Percentiles rank a stretch among this genome's conserved stretches.
Conservation (phyloP, 2,797 vertebrate genomes). For the Rhynchonycteris naso region DNA sequence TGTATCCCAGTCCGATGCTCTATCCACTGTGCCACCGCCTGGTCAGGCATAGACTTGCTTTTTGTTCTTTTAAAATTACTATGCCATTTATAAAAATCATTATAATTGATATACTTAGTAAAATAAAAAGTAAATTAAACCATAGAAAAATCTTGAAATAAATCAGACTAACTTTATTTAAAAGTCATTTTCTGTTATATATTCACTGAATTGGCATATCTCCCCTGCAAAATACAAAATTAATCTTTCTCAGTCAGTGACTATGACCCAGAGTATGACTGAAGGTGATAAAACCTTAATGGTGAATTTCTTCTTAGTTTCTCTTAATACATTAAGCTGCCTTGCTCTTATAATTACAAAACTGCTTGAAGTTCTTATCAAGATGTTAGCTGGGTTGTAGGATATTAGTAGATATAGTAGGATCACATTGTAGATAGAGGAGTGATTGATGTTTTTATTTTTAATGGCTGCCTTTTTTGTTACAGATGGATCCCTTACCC, state of each 20-base stretch:
- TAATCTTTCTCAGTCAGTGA: not conserved
- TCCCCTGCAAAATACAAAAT: not conserved
- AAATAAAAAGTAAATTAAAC: not conserved
- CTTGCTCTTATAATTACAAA: not conserved
- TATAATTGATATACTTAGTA: not conserved
- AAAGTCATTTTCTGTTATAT: not conserved
- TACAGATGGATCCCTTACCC: slow-evolving; percentile 43
- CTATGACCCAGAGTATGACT: not conserved
- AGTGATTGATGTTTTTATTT: not conserved
- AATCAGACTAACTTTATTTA: not conserved
- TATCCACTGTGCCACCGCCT: too few relatives aligned
- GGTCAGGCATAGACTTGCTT: too few relatives aligned
- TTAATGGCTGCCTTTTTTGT: slow-evolving; percentile 6
- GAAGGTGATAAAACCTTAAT: not conserved
- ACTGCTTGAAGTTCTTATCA: not conserved
- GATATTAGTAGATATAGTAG: not conserved
- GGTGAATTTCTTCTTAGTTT: slow-evolving; percentile 3
- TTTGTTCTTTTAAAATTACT: not conserved
- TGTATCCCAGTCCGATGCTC: too few relatives aligned
- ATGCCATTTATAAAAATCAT: not conserved
- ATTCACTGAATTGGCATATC: not conserved
- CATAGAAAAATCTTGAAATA: not conserved
- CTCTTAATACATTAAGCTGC: not conserved
- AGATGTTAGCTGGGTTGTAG: not conserved
- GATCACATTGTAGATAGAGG: not conserved